Evolutionary conservation across 1,140 invertebrate genomes (phyloP), one percentile per base, ranked within the genome.

Genomic region (Trichoplusia ni): DNA sequence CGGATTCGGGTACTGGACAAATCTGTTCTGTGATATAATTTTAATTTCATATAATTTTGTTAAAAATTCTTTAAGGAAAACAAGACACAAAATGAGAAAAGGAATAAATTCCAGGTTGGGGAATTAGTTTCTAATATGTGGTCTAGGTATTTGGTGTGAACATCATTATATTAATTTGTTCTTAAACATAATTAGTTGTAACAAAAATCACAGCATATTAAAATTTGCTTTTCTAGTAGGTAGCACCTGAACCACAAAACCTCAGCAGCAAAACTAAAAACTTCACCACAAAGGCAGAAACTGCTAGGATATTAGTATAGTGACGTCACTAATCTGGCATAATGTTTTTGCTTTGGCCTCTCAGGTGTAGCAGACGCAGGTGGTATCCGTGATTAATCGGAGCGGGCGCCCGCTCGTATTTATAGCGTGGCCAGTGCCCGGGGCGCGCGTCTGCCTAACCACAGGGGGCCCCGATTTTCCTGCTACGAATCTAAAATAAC

Each of bases 351-450:
- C 54, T 58, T 65, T 60, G 69, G 42, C 27, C 64, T 71, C 72
- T 64, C 68, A 76, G 69, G 73, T 70, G 62, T 54, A 61, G 18
- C 33, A 49, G 53, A 38, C 65, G 49, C 73, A 81, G 80, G 77
- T 81, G 79, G 76, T 63, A 61, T 67, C 35, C 69, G 67, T 80
- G 82, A 85, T 85, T 81, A 82, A 85, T 80, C 70, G 73, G 64
- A 69, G 65, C 61, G 73, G 73, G 72, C 59, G 67, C 54, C 61
- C 49, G 40, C 51, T 14, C 79, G 54, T 81, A 84, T 84, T 84
- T 84, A 84, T 81, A 78, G 73, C 73, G 67, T 75, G 66, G 67
- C 59, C 69, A 70, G 59, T 64, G 66, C 69, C 67, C 60, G 66
- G 67, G 63, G 64, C 54, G 58, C 64, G 71, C 68, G 59, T 74